These are phyloP conservation scores for Labeo catla DNA, from an alignment of 2,113 vertebrate species.

Conservation along the genomic window DNA sequence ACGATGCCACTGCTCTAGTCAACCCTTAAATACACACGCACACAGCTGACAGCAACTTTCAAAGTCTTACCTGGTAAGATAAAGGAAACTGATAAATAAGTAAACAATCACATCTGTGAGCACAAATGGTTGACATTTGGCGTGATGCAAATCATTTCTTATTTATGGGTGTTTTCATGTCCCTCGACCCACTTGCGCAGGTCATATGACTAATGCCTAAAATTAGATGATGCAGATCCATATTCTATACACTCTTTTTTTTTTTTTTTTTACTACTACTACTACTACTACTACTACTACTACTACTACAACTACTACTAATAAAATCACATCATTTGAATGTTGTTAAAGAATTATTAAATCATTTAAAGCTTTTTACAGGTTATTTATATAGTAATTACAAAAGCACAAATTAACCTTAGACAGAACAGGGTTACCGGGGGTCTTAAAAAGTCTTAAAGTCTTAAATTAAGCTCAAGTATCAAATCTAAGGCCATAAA, in stretches of 20 bases:
- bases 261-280: not conserved
- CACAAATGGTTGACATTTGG: constrained; percentile 49
- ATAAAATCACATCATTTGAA: not conserved
- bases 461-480: no score
- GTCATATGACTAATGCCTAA: constrained; percentile 26
- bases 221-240: not conserved
- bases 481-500: no score
- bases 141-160: constrained; percentile 36
- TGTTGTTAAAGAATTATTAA: not conserved
- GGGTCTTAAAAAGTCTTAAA: no score
- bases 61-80: constrained; percentile 27
- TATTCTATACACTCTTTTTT: not conserved
- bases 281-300: not conserved
- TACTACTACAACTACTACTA: not conserved
- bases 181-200: constrained; percentile 8
- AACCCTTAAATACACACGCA: constrained; percentile 44
- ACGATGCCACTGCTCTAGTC: constrained; percentile 33
- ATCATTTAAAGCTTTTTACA: no score
- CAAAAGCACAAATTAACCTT: no score
- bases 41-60: constrained; percentile 6
- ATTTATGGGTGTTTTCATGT: constrained; percentile 39
- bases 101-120: constrained; percentile 48
- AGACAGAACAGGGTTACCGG: no score
- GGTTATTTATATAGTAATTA: no score
- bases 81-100: constrained; percentile 44